These are phyloP conservation scores for Conistra vaccinii DNA, from an alignment of 2,888 invertebrate species.

Conservation along the genomic window DNA sequence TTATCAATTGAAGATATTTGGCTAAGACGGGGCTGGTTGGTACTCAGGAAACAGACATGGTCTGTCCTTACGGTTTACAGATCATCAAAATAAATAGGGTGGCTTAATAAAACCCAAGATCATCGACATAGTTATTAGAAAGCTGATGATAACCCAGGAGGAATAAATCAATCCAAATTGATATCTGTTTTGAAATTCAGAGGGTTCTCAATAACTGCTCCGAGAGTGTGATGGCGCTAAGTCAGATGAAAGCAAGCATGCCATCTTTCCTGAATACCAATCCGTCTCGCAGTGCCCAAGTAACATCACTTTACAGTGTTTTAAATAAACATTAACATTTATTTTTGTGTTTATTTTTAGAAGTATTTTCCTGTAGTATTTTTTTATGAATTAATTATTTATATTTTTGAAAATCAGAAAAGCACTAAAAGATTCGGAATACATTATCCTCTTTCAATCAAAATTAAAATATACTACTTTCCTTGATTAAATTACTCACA, in stretches of 20 bases:
- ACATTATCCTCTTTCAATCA: constrained; percentile 41
- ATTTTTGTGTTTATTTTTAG: constrained; percentile 31
- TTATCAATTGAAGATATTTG: constrained; percentile 11
- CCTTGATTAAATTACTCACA: constrained; percentile 5
- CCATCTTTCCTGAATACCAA: background rate
- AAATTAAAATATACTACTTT: constrained; percentile 3
- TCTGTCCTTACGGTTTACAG: background rate
- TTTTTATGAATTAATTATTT: constrained; percentile 31
- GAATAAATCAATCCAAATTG: background rate
- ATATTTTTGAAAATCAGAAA: constrained; percentile 72
- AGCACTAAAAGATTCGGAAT: constrained; percentile 79
- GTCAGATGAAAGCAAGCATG: background rate
- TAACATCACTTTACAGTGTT: constrained; percentile 1
- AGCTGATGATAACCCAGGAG: background rate
- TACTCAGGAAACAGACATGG: background rate
- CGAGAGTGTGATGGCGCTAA: background rate
- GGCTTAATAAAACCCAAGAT: background rate
- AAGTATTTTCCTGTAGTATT: constrained; percentile 28
- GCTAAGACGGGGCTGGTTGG: background rate
- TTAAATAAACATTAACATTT: constrained; percentile 19
- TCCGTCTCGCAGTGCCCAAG: constrained; percentile 10
- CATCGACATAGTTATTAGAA: background rate
- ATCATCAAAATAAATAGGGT: background rate
- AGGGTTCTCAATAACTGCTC: background rate
- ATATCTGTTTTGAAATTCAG: background rate